Conservation (phyloP, 2,113 vertebrate species). For the Orycteropus afer region DNA sequence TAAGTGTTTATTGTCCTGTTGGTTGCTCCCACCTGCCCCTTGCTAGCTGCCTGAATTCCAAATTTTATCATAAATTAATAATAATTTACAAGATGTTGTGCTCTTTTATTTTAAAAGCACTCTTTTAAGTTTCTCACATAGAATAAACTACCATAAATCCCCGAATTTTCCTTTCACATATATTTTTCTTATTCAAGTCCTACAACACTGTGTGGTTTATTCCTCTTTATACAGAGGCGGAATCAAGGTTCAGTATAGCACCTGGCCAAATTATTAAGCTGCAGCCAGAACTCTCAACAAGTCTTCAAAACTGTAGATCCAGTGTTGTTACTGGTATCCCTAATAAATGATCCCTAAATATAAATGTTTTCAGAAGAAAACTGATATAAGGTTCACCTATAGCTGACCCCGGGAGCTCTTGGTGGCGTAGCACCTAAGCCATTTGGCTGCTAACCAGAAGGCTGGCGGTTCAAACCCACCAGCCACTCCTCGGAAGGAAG, state of each 20-base stretch:
- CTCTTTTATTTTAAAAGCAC: not conserved
- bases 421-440: too few relatives aligned
- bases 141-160: constrained; percentile 35
- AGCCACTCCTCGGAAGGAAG: too few relatives aligned
- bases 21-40: not conserved
- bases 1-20: not conserved
- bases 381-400: not conserved
- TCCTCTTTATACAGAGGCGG: not conserved
- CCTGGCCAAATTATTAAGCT: not conserved
- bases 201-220: not conserved
- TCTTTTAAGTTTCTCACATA: constrained; percentile 29
- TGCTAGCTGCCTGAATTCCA: not conserved
- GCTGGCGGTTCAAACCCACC: too few relatives aligned
- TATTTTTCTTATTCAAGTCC: not conserved
- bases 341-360: not conserved
- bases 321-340: not conserved
- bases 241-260: not conserved
- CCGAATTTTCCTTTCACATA: not conserved
- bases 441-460: too few relatives aligned
- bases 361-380: not conserved
- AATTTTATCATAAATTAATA: constrained; percentile 40
- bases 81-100: not conserved
- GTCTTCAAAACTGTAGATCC: not conserved
- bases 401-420: too few relatives aligned
- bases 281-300: not conserved